These are phyloP conservation scores for Sterrhoptilus dennistouni DNA, from an alignment of 2,113 vertebrate species.

Conservation along the genomic window DNA sequence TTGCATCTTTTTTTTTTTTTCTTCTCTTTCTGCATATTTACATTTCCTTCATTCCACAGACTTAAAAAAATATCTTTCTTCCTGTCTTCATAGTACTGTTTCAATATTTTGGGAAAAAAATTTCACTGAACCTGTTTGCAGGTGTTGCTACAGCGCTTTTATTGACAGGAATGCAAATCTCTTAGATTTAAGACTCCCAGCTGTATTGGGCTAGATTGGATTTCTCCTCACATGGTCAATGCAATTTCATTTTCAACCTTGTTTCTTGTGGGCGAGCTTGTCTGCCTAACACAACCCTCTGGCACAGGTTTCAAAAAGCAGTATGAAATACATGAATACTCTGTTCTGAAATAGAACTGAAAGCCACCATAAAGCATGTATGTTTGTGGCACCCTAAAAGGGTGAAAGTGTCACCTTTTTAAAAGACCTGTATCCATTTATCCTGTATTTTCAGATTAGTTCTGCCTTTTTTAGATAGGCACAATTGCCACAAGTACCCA, in stretches of 20 bases:
- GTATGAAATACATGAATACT: background rate
- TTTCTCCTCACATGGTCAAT: background rate
- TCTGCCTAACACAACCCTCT: background rate
- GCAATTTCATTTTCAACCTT: background rate
- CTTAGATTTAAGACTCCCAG: background rate
- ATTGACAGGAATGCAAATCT: background rate
- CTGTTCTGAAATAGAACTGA: background rate
- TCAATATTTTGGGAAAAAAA: background rate
- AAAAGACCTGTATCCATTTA: background rate
- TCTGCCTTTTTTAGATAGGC: background rate
- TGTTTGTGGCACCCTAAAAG: background rate
- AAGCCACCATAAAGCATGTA: background rate
- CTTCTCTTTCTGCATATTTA: background rate
- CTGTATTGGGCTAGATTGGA: background rate
- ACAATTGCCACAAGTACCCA: background rate
- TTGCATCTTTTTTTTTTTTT: background rate
- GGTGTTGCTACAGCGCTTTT: background rate
- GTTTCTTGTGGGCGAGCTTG: background rate
- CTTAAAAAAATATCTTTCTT: background rate
- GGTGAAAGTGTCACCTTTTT: background rate
- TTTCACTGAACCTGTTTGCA: background rate
- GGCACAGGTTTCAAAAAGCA: background rate
- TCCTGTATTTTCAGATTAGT: background rate
- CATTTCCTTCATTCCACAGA: background rate
- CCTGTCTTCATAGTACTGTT: background rate